A percentile compares a stretch with the other conserved stretches of the same genome.
Evolutionary conservation across 2,113 vertebrate species (phyloP).

Genomic region (Harpagus bidentatus): DNA sequence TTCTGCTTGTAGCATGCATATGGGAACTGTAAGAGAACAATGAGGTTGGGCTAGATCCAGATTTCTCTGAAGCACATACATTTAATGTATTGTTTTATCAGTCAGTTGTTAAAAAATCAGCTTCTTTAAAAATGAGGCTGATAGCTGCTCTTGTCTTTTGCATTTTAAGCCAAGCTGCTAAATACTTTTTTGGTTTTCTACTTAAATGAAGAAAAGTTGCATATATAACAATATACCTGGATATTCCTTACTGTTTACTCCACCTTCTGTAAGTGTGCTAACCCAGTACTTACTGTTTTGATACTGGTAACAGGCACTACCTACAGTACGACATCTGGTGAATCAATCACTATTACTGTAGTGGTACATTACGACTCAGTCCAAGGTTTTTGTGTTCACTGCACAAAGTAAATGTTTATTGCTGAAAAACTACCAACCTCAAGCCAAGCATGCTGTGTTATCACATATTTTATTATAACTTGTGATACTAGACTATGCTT

Average conservation of each 20-base stretch:
- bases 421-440: background rate
- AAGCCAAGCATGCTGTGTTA: background rate
- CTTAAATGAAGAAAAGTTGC: background rate
- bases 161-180: background rate
- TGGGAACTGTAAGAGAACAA: background rate
- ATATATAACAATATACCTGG: background rate
- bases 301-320: background rate
- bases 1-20: background rate
- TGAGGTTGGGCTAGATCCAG: background rate
- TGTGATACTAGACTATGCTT: background rate
- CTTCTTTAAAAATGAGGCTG: background rate
- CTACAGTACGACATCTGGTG: background rate
- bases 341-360: background rate
- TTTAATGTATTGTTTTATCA: background rate
- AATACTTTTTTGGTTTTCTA: background rate
- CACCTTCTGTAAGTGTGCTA: background rate
- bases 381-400: slow-evolving; percentile 13
- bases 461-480: background rate
- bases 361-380: background rate
- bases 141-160: background rate
- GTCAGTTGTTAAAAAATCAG: background rate
- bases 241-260: background rate
- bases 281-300: background rate
- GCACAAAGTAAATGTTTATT: slow-evolving; percentile 16
- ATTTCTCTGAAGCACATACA: background rate